A percentile compares a stretch with the other conserved stretches of the same genome.
Conservation (phyloP, 2,113 vertebrate species). For the Tragelaphus strepsiceros region DNA sequence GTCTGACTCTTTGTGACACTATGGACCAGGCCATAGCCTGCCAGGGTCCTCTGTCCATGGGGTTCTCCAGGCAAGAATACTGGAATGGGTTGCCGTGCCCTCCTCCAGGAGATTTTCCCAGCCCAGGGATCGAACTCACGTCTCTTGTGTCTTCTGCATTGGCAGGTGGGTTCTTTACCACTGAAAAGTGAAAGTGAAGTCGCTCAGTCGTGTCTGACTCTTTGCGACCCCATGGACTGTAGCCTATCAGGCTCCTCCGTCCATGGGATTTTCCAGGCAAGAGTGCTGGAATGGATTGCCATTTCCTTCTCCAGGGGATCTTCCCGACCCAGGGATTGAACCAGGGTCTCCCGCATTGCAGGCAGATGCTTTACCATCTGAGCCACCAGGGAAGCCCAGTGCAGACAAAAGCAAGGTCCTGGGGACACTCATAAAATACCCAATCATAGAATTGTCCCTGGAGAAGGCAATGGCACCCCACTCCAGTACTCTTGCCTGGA, state of each 20-base stretch:
- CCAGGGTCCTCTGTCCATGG: background rate
- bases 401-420: background rate
- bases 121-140: background rate
- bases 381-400: too few relatives aligned
- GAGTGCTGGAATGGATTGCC: background rate
- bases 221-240: too few relatives aligned
- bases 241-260: too few relatives aligned
- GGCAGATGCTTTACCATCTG: background rate
- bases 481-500: too few relatives aligned
- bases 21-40: background rate
- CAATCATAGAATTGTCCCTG: background rate
- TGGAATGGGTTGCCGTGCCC: background rate
- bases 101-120: background rate
- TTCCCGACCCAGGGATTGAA: background rate
- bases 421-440: background rate
- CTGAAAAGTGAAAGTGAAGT: too few relatives aligned
- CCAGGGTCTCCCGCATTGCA: background rate
- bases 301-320: background rate
- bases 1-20: background rate
- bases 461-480: too few relatives aligned
- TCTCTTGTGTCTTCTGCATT: too few relatives aligned
- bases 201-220: too few relatives aligned
- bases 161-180: too few relatives aligned
- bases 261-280: background rate
- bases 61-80: background rate